Conservation (phyloP, 1,140 invertebrate genomes). For the Zaprionus kolodkinae region DNA sequence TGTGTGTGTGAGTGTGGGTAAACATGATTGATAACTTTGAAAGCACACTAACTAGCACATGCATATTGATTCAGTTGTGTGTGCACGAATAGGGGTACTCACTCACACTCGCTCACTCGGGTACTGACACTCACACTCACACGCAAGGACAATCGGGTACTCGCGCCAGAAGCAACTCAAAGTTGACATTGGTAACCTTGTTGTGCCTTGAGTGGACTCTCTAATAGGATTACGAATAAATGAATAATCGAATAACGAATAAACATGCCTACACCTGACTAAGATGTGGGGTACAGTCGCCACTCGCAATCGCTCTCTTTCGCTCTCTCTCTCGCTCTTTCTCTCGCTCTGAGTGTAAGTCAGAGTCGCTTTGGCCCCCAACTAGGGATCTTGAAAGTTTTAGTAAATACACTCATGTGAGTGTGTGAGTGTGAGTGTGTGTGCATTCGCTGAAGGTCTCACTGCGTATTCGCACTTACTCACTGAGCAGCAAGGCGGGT, state of each 20-base stretch:
- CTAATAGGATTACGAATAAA: neutral
- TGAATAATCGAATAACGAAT: neutral
- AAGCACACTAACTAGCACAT: constrained; percentile 10
- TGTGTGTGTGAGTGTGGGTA: neutral
- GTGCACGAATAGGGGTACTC: neutral
- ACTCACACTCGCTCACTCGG: neutral
- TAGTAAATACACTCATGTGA: neutral
- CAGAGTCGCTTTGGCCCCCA: too few species aligned
- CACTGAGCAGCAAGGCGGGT: neutral
- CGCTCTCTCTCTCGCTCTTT: too few species aligned
- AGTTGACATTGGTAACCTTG: constrained; percentile 1
- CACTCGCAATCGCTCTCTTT: neutral
- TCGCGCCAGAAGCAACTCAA: neutral
- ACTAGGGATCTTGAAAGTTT: neutral
- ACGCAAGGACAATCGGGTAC: constrained; percentile 1
- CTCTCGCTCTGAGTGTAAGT: too few species aligned
- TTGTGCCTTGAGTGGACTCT: neutral
- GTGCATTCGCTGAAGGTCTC: neutral
- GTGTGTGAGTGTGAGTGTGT: neutral
- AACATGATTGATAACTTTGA: constrained; percentile 43
- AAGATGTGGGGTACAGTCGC: neutral
- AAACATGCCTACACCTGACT: neutral
- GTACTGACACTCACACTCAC: too few species aligned
- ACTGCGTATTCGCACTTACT: neutral
- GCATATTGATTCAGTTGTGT: neutral